phyloP scores from a whole-genome alignment of 2,888 invertebrate species.

The Xiphydria camelus region DNA sequence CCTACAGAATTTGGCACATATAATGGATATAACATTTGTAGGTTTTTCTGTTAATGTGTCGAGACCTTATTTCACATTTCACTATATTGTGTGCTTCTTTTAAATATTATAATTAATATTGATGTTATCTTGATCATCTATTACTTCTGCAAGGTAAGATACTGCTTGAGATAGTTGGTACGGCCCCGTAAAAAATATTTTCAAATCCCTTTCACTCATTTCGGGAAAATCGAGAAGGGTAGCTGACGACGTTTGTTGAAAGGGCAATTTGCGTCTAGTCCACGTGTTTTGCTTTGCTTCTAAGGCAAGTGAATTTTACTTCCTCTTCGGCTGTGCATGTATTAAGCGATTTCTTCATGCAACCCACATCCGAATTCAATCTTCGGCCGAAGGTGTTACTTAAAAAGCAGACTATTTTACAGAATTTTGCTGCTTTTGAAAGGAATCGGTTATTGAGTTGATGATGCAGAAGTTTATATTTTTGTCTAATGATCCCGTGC shows the following conservation, averaged over 20 bases:
- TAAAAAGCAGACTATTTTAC: conserved; percentile 21
- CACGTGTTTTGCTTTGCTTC: conserved; percentile 9
- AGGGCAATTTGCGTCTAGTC: conserved; percentile 8
- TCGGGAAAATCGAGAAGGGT: conserved; percentile 19
- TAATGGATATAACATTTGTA: too few species aligned
- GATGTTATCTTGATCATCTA: conserved; percentile 13
- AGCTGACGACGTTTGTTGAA: conserved; percentile 11
- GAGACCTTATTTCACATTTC: conserved; percentile 11
- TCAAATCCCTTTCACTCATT: conserved; percentile 20
- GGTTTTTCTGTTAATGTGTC: conserved; percentile 16
- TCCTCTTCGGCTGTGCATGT: conserved; percentile 5
- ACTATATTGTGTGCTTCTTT: conserved; percentile 8
- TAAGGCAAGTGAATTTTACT: conserved; percentile 13
- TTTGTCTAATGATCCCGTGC: conserved; percentile 22
- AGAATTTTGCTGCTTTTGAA: conserved; percentile 10
- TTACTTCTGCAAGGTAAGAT: conserved; percentile 21
- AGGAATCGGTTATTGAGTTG: conserved; percentile 23
- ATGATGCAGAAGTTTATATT: conserved; percentile 19
- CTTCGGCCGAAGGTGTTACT: conserved; percentile 21
- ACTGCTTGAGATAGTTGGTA: conserved; percentile 23
- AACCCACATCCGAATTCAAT: conserved; percentile 15
- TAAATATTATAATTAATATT: conserved; percentile 6
- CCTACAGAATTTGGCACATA: neutral
- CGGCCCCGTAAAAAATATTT: conserved; percentile 23
- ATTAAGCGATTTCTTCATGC: conserved; percentile 10